Evolutionary conservation across 2,888 invertebrate species (phyloP).

Genomic region (Salticus scenicus): DNA sequence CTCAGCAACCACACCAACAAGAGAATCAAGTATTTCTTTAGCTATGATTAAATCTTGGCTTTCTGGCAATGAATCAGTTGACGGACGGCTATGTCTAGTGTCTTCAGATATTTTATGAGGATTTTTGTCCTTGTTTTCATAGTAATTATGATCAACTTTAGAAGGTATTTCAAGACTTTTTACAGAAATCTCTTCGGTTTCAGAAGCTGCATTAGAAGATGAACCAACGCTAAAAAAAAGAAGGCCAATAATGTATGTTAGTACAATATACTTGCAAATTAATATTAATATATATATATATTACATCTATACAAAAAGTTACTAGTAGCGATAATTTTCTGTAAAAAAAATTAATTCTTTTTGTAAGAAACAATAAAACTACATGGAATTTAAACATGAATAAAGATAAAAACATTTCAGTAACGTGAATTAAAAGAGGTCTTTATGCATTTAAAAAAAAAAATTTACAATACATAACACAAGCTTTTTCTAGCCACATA

Average conservation of each 20-base stretch:
- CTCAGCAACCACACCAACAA: conserved; percentile 71
- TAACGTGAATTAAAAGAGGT: too few relatives aligned
- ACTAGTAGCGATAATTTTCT: too few relatives aligned
- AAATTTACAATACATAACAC: too few relatives aligned
- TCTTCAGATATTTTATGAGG: conserved; percentile 6
- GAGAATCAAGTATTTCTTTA: conserved; percentile 71
- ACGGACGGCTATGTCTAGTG: conserved; percentile 38
- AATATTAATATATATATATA: too few relatives aligned
- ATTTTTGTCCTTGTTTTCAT: not conserved
- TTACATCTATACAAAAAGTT: too few relatives aligned
- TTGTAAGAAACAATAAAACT: too few relatives aligned
- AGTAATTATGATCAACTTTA: conserved; percentile 50
- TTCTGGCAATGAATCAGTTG: conserved; percentile 72
- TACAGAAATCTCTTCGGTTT: conserved; percentile 49
- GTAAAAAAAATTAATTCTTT: too few relatives aligned
- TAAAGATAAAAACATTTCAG: too few relatives aligned
- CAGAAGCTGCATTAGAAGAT: conserved; percentile 60
- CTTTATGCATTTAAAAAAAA: too few relatives aligned
- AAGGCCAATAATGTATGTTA: not conserved
- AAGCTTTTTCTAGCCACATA: too few relatives aligned
- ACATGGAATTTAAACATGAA: too few relatives aligned
- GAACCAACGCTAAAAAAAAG: conserved; percentile 59
- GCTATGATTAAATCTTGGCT: conserved; percentile 70
- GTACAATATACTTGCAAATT: too few relatives aligned
- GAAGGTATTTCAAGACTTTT: not conserved